Evolutionary conservation across 2,113 vertebrate species (phyloP), one percentile per base, ranked within the genome.

Genomic region (Orthonyx spaldingii): DNA sequence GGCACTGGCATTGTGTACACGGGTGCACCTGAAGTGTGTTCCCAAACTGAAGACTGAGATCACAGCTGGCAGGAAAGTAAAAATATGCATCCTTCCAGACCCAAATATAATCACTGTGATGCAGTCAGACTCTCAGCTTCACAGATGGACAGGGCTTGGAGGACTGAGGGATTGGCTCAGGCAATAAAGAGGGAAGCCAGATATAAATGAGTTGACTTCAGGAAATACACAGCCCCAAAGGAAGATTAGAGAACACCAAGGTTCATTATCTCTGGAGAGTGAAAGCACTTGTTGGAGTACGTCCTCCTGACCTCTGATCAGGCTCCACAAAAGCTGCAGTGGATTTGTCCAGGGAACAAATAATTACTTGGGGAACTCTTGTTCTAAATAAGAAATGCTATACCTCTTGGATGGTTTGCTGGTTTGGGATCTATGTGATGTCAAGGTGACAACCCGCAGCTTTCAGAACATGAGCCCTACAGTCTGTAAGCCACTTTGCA

Each of bases 21-120:
- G 1, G 32, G 5, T 15, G 7, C 2, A 6, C 6, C 37, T 24
- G 26, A 66, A 56, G 42, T 16, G 22, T 2, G 1, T 20, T 61
- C 26, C 60, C 39, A 55, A 83, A 56, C 4, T 14, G 33, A 46
- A 57, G 11, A 28, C 8, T 55, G 57, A 76, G 57, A 76, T 33
- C 23, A 68, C 22, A 64, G 63, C 41, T 84, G 61, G 20, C 17
- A 28, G 22, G 23, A 81, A 81, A 59, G 50, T 56, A 30, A 83
- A 90, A 63, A 64, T 0, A 10, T 7, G 16, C 26, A 37, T 41
- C 56, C 10, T 87, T 74, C 37, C 64, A 89, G 50, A 89, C 24
- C 7, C 46, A 70, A 28, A 17, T 5, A 3, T 37, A 57, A 68
- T 32, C 56, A 55, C 33, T n/a, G 44, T 39, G 35, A 71, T 13